A percentile compares a stretch with the other conserved stretches of the same genome.
These are phyloP conservation scores for Periophthalmodon schlosseri DNA, from an alignment of 2,113 vertebrate species.

Conservation along the genomic window DNA sequence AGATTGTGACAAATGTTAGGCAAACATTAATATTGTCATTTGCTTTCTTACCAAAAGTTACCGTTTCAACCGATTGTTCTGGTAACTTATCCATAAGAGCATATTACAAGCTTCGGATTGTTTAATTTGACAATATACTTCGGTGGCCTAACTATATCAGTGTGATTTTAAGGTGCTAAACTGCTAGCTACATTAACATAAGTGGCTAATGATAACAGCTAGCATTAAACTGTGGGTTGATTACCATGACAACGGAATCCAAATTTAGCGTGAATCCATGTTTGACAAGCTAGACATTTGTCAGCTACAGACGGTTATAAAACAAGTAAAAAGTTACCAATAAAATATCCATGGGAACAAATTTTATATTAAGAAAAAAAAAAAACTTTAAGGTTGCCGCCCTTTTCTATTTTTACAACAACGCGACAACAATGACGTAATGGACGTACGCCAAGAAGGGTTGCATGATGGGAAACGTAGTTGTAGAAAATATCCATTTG, in stretches of 20 bases:
- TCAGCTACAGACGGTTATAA: too few species aligned
- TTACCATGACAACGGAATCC: conserved; percentile 60
- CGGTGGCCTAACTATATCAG: background rate
- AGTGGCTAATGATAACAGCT: conserved; percentile 1
- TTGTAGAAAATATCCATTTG: background rate
- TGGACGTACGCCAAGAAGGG: conserved; percentile 9
- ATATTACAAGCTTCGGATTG: too few species aligned
- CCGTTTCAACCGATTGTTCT: too few species aligned
- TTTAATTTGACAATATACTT: background rate
- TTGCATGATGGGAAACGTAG: conserved; percentile 58
- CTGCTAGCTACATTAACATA: conserved; percentile 21
- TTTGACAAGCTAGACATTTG: background rate
- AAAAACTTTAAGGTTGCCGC: background rate
- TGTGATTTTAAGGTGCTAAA: too few species aligned
- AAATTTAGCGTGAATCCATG: background rate
- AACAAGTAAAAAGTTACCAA: too few species aligned
- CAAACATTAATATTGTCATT: background rate
- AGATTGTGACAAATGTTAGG: conserved; percentile 39
- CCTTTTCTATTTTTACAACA: background rate
- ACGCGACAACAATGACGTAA: background rate
- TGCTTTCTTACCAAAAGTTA: too few species aligned
- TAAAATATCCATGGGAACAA: background rate
- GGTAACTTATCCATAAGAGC: too few species aligned
- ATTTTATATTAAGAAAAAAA: background rate
- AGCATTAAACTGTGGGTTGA: background rate